These are phyloP conservation scores for Astreopora myriophthalma DNA, from an alignment of 64 coral and sea anemone genomes.

Conservation along the genomic window DNA sequence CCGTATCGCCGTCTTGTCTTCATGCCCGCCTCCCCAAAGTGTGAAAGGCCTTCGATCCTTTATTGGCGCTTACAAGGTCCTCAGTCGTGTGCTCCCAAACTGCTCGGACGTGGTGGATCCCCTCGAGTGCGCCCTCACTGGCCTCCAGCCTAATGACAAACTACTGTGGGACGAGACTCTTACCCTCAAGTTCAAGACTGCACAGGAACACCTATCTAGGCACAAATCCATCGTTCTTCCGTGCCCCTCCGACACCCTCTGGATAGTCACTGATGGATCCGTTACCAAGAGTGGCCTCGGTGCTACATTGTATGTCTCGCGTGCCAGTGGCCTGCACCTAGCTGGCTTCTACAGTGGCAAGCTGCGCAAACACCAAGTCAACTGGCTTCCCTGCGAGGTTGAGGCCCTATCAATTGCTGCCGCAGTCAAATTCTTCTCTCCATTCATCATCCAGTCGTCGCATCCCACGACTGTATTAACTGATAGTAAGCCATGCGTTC, in stretches of 20 bases:
- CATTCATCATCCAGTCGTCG: constrained; percentile 40
- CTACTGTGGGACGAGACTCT: constrained; percentile 38
- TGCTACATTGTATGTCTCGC: constrained; percentile 53
- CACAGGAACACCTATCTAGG: constrained; percentile 5
- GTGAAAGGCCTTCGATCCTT: constrained; percentile 53
- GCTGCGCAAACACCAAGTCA: constrained; percentile 50
- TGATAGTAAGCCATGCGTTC: constrained; percentile 43
- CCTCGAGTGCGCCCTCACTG: constrained; percentile 18
- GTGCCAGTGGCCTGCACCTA: constrained; percentile 15
- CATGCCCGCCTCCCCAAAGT: not conserved
- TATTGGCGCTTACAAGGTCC: constrained; percentile 57
- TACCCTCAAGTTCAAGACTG: constrained; percentile 16
- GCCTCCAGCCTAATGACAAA: constrained; percentile 27
- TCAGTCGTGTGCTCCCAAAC: constrained; percentile 34
- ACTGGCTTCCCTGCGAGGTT: constrained; percentile 56
- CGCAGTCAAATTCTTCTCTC: constrained; percentile 17
- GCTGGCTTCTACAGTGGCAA: constrained; percentile 69
- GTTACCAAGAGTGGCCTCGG: constrained; percentile 44
- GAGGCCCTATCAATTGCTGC: constrained; percentile 31
- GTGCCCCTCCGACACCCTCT: constrained; percentile 34
- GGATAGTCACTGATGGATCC: constrained; percentile 56
- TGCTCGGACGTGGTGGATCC: constrained; percentile 20
- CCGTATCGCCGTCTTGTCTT: too few species aligned
- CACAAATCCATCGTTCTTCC: constrained; percentile 33
- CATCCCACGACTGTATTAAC: constrained; percentile 30